Base-by-base conservation (phyloP, 1,140 invertebrate species). In the Trichonephila inaurata region DNA sequence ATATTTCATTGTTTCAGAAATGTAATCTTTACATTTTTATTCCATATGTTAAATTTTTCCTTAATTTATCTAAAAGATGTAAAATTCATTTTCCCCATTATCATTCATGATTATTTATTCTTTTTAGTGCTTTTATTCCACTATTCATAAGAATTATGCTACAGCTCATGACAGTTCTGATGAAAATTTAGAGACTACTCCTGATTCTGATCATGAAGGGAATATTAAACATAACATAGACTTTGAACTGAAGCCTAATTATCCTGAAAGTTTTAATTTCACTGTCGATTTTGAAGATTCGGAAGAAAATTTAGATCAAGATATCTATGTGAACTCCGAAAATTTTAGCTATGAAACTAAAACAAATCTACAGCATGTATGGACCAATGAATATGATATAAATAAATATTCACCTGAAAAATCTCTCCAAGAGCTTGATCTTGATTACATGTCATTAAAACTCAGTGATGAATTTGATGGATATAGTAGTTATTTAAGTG, bases 371-470 rank as follows among this genome's bases (percentile, higher is more conserved):
- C 51, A 58, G 12, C 51, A 28, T 33, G 14, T 88, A 14, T 64
- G 10, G 24, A 40, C 7, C 7, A 16, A 19, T 28, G 6, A 88
- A 21, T 40, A 88, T 16, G 10, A 28, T 24, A 66, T 7, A 4
- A 14, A 69, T 60, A 33, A 40, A 62, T 66, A 8, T 10, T 1
- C 40, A n/a, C 44, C n/a, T 77, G 88, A 89, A 58, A 89, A 89
- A 51, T 40, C 69, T 64, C 28, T 91, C 5, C 58, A 91, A 28
- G 89, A 91, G 72, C 60, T 91, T 19, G 89, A 91, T 44, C 51
- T 69, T 6, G 89, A 91, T 82, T 91, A 91, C 33, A 77, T 91
- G 69, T 58, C 89, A 18, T 77, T 77, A 18, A 72, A 69, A 40
- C 40, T 58, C 14, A 24, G 88, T 28, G 10, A 69, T 58, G 24